Conservation (phyloP, 2,113 vertebrate genomes). For the Pomatorhinus ruficollis region DNA sequence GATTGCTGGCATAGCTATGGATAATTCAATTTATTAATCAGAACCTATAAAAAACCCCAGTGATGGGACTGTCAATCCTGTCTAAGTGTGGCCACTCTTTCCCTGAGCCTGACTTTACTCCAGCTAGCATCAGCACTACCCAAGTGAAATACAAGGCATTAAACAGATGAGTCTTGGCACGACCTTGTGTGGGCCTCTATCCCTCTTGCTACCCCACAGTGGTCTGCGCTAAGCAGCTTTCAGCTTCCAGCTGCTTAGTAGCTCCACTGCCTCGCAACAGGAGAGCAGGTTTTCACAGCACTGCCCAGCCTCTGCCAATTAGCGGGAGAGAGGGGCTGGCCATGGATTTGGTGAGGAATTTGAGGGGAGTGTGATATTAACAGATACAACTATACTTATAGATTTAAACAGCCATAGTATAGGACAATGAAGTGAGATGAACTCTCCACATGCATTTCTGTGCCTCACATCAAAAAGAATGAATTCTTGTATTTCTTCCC, state of each 20-base stretch:
- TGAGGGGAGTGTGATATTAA: neutral
- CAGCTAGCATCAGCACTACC: neutral
- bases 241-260: constrained; percentile 35
- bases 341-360: neutral
- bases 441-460: neutral
- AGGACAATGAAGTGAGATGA: neutral
- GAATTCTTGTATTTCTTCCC: neutral
- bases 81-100: neutral
- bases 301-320: neutral
- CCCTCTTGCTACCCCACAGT: neutral
- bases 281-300: neutral
- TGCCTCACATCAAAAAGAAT: neutral
- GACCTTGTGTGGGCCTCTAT: neutral
- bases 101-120: neutral
- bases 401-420: neutral
- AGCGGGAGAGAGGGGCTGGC: neutral
- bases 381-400: neutral
- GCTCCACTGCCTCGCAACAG: neutral
- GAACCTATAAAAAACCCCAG: neutral
- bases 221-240: neutral
- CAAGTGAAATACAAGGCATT: neutral
- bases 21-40: constrained; percentile 19
- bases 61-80: neutral
- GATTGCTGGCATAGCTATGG: neutral
- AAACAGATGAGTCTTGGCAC: neutral